These are phyloP conservation scores for Pararge aegeria DNA, from an alignment of 1,140 invertebrate species.

Conservation along the genomic window DNA sequence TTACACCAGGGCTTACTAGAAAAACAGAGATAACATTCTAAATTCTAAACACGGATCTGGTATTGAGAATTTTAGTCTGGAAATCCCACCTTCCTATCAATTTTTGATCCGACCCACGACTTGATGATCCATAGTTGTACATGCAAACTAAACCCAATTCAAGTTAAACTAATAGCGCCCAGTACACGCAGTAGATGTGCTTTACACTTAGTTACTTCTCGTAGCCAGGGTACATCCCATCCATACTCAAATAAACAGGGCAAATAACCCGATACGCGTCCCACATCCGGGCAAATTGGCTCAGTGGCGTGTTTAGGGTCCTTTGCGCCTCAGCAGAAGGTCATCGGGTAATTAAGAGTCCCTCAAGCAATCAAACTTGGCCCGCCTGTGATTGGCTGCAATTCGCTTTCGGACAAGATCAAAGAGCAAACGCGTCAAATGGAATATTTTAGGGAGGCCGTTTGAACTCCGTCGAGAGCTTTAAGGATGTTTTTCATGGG, in stretches of 20 bases:
- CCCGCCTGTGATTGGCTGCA: conserved; percentile 29
- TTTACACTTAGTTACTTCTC: background rate
- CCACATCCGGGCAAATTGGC: conserved; percentile 23
- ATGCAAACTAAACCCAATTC: no score
- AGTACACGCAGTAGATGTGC: no score
- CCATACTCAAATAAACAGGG: conserved; percentile 3
- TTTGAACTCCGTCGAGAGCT: conserved; percentile 24
- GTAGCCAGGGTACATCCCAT: background rate
- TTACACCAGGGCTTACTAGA: no score
- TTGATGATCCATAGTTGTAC: no score
- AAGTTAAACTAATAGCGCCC: no score
- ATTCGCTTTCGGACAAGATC: conserved; percentile 18
- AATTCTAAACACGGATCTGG: no score
- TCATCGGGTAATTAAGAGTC: conserved; percentile 34
- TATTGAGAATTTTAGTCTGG: no score
- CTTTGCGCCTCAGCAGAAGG: conserved; percentile 13
- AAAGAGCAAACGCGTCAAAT: conserved; percentile 32
- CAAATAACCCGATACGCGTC: conserved; percentile 9
- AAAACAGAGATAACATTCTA: no score
- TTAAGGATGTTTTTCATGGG: conserved; percentile 21
- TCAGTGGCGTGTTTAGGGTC: conserved; percentile 21
- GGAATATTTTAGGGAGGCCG: conserved; percentile 31
- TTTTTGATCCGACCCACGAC: no score
- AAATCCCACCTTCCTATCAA: no score
- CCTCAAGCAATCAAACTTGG: conserved; percentile 34